phyloP scores from a whole-genome alignment of 2,797 vertebrate genomes.

The Premnoplex brunnescens region DNA sequence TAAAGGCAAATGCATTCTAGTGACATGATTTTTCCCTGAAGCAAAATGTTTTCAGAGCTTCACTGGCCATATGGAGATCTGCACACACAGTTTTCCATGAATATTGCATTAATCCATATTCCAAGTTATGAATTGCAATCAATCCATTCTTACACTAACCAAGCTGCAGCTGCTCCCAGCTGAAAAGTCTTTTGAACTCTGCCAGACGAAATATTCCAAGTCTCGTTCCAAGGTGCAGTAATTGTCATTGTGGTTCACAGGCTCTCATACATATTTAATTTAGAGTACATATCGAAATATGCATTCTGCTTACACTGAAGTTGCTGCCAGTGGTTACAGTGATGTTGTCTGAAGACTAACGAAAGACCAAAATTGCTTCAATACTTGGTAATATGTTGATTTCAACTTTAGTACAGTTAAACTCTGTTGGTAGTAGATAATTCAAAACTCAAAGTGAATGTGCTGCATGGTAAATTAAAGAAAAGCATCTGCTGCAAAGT shows the following conservation, averaged over 20 bases:
- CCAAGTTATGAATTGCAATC: slow-evolving; percentile 61
- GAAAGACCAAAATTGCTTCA: slow-evolving; percentile 31
- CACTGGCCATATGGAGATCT: slow-evolving; percentile 21
- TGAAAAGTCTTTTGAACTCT: slow-evolving; percentile 61
- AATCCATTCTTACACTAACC: slow-evolving; percentile 14
- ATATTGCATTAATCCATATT: slow-evolving; percentile 60
- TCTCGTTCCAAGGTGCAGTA: slow-evolving; percentile 53
- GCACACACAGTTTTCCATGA: slow-evolving; percentile 9
- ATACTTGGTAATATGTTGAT: neutral
- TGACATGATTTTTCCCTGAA: slow-evolving; percentile 35
- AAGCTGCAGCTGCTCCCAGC: slow-evolving; percentile 55
- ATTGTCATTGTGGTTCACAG: slow-evolving; percentile 58
- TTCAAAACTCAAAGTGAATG: neutral
- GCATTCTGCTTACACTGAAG: neutral
- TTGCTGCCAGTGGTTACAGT: slow-evolving; percentile 10
- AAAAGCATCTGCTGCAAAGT: neutral
- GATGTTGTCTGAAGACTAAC: neutral
- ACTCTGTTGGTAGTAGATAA: neutral
- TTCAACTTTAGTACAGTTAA: slow-evolving; percentile 3
- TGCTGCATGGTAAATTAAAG: neutral
- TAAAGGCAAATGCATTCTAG: slow-evolving; percentile 25
- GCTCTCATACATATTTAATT: slow-evolving; percentile 49
- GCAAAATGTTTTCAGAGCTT: slow-evolving; percentile 42
- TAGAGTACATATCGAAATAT: slow-evolving; percentile 21
- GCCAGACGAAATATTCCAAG: slow-evolving; percentile 44